Evolutionary conservation across 2,797 vertebrate species (phyloP), one percentile per base, ranked within the genome.

Genomic region (Knipowitschia caucasica): DNA sequence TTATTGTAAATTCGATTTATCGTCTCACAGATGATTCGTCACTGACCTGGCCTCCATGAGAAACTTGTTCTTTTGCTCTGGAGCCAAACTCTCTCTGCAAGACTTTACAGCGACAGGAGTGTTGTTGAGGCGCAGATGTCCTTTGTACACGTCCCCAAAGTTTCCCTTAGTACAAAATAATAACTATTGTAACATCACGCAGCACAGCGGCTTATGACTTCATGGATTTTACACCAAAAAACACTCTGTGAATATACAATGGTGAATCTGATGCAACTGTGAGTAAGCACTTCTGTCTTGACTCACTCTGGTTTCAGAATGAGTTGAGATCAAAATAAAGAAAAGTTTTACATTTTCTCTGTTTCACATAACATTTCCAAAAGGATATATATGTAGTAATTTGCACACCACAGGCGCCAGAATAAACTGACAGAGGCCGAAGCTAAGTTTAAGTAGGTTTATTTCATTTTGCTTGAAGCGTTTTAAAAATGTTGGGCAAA

Each of bases 91-190:
- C 57, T 98, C 94, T 29, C 93, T 92, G 56, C 96, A 98, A 65
- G 93, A 91, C 56, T 99, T 99, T 59, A 99, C 94, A 0, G 96
- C 96, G 27, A 98, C 92, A 0, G 84, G 90, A 1, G 89, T 92
- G 77, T 95, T 95, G 75, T 94, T 92, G 1, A 89, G 86, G 2
- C 86, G 88, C 56, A 98, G 86, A 5, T 86, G 87, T 12, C 95
- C 96, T 0, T 91, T 94, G 86, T 93, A 96, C 66, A 98, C 96
- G 53, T 98, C 96, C 0, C 95, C 96, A 52, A 99, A 99, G 83
- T 99, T 98, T 2, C 96, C 96, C 96, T 99, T 82, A n/a, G 66
- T 23, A 18, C 23, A 23, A 38, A 38, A 27, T 9, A 17, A 26
- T 15, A 26, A 10, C 8, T 25, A 25, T 34, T 14, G 14, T 9